phyloP scores from a whole-genome alignment of 2,888 invertebrate genomes.

The Deroplatys truncata region DNA sequence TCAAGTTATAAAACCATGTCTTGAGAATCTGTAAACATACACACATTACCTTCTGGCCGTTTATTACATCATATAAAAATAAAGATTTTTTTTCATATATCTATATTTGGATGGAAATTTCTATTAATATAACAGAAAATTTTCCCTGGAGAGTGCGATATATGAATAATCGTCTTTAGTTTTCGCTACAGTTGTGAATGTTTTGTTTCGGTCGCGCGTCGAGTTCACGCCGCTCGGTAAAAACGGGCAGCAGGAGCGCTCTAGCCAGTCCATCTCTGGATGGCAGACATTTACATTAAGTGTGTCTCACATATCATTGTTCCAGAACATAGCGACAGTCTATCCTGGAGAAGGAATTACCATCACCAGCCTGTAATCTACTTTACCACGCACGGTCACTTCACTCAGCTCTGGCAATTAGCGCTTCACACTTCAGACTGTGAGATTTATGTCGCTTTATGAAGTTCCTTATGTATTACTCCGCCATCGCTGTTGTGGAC shows the following conservation, averaged over 20 bases:
- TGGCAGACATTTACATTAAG: not conserved
- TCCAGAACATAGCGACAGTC: not conserved
- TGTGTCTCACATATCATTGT: not conserved
- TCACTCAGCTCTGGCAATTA: not conserved
- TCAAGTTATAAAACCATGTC: no score
- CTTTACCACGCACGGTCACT: not conserved
- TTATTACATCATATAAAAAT: no score
- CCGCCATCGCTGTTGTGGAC: not conserved
- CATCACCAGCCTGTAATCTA: not conserved
- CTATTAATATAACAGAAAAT: no score
- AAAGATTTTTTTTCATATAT: no score
- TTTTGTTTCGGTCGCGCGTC: no score
- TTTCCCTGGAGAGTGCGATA: no score
- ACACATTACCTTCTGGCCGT: no score
- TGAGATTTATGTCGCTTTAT: not conserved
- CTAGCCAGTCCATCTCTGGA: not conserved
- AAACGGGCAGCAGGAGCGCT: not conserved
- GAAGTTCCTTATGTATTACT: not conserved
- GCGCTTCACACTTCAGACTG: not conserved
- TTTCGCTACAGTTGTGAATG: no score
- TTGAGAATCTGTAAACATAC: no score
- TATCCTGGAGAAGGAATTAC: not conserved
- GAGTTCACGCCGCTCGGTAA: not conserved
- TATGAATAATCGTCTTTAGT: no score
- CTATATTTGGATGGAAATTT: no score